Percentiles rank a stretch among this genome's conserved stretches.
phyloP scores from a whole-genome alignment of 2,797 vertebrate species.

The Mus spretus region DNA sequence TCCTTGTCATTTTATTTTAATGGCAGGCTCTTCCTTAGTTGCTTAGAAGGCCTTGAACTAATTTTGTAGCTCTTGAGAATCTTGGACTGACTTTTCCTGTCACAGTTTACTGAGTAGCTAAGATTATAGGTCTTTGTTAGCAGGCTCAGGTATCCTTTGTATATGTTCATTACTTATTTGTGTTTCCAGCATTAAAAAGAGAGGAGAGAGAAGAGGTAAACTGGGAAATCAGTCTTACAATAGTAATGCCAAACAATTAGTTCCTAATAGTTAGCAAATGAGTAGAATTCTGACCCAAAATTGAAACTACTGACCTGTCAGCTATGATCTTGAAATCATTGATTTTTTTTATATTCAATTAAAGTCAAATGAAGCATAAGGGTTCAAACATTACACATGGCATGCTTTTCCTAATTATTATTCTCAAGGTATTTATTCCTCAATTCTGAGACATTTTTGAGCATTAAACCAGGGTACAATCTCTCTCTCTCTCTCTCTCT shows the following conservation, averaged over 20 bases:
- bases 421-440: background rate
- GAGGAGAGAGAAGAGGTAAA: background rate
- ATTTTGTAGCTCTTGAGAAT: background rate
- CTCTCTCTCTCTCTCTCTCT: too few species aligned
- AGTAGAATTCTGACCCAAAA: background rate
- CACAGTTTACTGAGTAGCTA: background rate
- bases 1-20: background rate
- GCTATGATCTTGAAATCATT: background rate
- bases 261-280: background rate
- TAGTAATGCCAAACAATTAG: background rate
- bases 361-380: background rate
- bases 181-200: background rate
- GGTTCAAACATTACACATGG: background rate
- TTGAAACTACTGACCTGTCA: background rate
- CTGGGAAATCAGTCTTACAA: background rate
- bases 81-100: background rate
- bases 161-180: background rate
- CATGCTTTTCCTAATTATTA: background rate
- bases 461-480: background rate
- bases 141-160: background rate
- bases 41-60: background rate
- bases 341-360: background rate
- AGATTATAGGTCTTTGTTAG: background rate
- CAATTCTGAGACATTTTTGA: background rate
- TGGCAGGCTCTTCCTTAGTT: background rate